Evolutionary conservation across 2,888 invertebrate species (phyloP).

Genomic region (Abscondita cerata): DNA sequence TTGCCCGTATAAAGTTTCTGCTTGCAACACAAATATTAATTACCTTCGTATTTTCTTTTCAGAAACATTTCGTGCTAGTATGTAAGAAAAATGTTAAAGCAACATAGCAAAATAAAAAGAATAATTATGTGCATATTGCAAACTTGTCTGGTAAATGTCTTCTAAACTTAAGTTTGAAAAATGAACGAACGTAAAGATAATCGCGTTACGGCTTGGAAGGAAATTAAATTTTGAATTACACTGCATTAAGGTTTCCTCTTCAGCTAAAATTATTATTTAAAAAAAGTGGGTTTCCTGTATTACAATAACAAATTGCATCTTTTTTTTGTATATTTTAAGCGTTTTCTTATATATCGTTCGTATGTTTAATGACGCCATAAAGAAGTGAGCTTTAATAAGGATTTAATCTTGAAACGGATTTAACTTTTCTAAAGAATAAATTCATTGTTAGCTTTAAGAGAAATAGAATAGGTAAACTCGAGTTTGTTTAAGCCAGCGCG

Average conservation of each 20-base stretch:
- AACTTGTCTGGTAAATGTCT: conserved; percentile 45
- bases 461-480: too few relatives aligned
- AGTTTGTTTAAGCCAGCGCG: too few relatives aligned
- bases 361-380: too few relatives aligned
- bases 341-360: too few relatives aligned
- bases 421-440: too few relatives aligned
- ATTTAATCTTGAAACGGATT: too few relatives aligned
- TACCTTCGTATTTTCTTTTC: too few relatives aligned
- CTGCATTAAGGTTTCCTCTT: conserved; percentile 40
- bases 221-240: conserved; percentile 47
- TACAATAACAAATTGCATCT: conserved; percentile 6
- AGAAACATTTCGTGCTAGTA: too few relatives aligned
- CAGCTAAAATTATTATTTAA: conserved; percentile 19
- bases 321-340: conserved; percentile 7
- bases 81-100: conserved; percentile 18
- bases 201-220: conserved; percentile 45
- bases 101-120: conserved; percentile 42
- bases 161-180: conserved; percentile 47
- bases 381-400: too few relatives aligned
- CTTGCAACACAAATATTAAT: too few relatives aligned
- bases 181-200: conserved; percentile 47
- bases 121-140: conserved; percentile 47
- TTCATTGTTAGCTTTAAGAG: too few relatives aligned
- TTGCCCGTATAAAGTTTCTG: too few relatives aligned
- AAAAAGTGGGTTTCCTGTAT: conserved; percentile 18